phyloP scores from a whole-genome alignment of 2,113 vertebrate genomes.

The pig (Sus scrofa) region T2T-Sscrofa CM000816.6:33890501-33891000 shows the following conservation, averaged over 20 bases:
- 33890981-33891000: constrained; percentile 38
- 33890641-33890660: not conserved
- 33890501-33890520: constrained; percentile 13
- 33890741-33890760: not conserved
- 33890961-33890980: constrained; percentile 65
- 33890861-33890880: constrained; percentile 53
- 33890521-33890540: constrained; percentile 47
- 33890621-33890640: constrained; percentile 71
- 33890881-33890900: constrained; percentile 48
- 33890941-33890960: constrained; percentile 21
- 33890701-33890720: not conserved
- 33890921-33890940: constrained; percentile 45
- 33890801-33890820: constrained; percentile 48
- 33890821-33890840: constrained; percentile 67
- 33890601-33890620: constrained; percentile 63
- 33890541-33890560: constrained; percentile 46
- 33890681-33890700: not conserved
- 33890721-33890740: not conserved
- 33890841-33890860: constrained; percentile 57
- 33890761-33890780: constrained; percentile 50
- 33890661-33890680: not conserved
- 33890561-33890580: constrained; percentile 30
- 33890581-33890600: constrained; percentile 52
- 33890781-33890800: constrained; percentile 61
- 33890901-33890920: constrained; percentile 56